A percentile compares a stretch with the other conserved stretches of the same genome.
These are phyloP conservation scores for Mesorhabditis spiculigera DNA, from an alignment of 2,888 invertebrate species.

Conservation along the genomic window DNA sequence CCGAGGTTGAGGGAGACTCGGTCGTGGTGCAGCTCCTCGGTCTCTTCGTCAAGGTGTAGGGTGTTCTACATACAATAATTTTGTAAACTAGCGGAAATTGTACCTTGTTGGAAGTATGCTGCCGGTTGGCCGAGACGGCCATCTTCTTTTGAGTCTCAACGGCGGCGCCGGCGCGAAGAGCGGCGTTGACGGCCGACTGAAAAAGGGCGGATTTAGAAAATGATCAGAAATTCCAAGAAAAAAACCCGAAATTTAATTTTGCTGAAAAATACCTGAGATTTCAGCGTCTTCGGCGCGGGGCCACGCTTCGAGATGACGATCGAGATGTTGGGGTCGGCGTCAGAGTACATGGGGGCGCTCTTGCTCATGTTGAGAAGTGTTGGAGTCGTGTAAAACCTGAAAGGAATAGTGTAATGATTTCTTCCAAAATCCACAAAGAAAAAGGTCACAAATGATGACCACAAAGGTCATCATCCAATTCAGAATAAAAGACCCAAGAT, in stretches of 20 bases:
- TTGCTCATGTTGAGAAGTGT: not conserved
- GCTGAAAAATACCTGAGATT: conserved; percentile 14
- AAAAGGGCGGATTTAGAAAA: not conserved
- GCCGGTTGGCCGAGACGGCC: conserved; percentile 94
- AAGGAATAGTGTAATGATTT: too few relatives aligned
- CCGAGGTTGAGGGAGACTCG: not conserved
- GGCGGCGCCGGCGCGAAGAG: conserved; percentile 82
- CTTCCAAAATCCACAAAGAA: too few relatives aligned
- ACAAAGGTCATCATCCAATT: too few relatives aligned
- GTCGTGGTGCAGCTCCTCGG: not conserved
- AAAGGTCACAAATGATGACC: too few relatives aligned
- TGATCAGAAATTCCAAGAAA: too few relatives aligned
- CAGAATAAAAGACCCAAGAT: too few relatives aligned
- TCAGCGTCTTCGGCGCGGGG: conserved; percentile 59
- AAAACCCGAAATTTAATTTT: too few relatives aligned
- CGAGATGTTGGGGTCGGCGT: conserved; percentile 66
- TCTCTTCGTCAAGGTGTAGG: not conserved
- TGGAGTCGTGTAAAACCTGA: too few relatives aligned
- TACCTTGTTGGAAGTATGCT: conserved; percentile 82
- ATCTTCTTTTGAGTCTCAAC: conserved; percentile 94
- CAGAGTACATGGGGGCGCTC: conserved; percentile 32
- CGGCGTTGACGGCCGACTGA: conserved; percentile 80
- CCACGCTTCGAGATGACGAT: conserved; percentile 86
- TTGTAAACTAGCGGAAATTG: not conserved
- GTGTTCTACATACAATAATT: not conserved